Base-by-base conservation (phyloP, 1,140 invertebrate species). In the Theocolax elegans region DNA sequence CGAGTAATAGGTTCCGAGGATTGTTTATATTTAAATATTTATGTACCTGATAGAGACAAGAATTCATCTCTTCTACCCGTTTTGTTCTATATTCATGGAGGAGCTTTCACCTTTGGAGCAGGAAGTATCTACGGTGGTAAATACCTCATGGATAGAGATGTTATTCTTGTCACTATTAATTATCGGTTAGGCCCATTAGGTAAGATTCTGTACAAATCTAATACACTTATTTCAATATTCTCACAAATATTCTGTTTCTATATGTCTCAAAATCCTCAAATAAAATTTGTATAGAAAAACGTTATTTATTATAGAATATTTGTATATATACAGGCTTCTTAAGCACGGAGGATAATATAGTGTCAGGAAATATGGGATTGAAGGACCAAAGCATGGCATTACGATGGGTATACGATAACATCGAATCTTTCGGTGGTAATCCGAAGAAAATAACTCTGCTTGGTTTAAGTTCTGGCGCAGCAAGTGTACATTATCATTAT, bases 401-500 rank as follows among this genome's bases (percentile, higher is more conserved):
- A 1, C 87, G 76, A 81, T 91, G 90, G 90, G 81, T 91, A 6
- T 83, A 77, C 76, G 87, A 88, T 17, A 88, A 89, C 73, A 87
- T 88, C 25, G 78, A 84, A 59, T 81, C 77, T 70, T 89, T 89
- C 67, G 86, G 87, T 35, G 87, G 88, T 21, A 84, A 89, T 75
- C 79, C 85, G 3, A 79, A 87, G 7, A 84, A 77, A 17, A 81
- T 89, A 9, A 88, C 87, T 3, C 63, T 89, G 0, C 77, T 84
- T 3, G 88, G 88, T 58, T 70, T 85, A 1, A 88, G 86, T 44
- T 87, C 88, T 3, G 89, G 88, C 25, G 88, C 83, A 51, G 86
- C 82, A 0, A 88, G 87, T 59, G 86, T 88, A 8, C 87, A 89
- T 72, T 88, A 90, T 76, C 91, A 93, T 76, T 86, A 91, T 72